Percentiles rank a stretch among this genome's conserved stretches.
Evolutionary conservation across 2,113 vertebrate species (phyloP).

Genomic region (Thalassoma bifasciatum): DNA sequence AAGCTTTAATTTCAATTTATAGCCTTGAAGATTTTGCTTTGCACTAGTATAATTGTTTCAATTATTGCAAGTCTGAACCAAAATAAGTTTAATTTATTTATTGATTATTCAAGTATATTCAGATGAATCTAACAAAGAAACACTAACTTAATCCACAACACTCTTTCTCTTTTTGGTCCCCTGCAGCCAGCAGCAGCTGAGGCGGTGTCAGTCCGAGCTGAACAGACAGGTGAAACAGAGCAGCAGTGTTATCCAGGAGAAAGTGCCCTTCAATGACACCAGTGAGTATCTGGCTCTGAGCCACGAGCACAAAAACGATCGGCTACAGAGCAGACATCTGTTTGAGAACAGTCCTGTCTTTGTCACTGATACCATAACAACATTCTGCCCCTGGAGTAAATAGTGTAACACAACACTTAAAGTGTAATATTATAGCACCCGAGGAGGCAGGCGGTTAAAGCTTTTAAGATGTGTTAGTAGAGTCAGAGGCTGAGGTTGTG

Average conservation of each 20-base stretch:
- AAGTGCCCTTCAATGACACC: slow-evolving; percentile 99
- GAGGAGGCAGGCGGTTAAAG: slow-evolving; percentile 8
- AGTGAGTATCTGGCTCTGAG: slow-evolving; percentile 84
- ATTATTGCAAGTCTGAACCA: too few species aligned
- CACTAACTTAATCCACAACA: too few species aligned
- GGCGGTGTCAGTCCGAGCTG: slow-evolving; percentile 92
- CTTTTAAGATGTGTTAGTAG: slow-evolving; percentile 19
- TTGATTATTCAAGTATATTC: too few species aligned
- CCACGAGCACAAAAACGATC: slow-evolving; percentile 4
- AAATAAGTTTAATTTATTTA: too few species aligned
- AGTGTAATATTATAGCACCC: slow-evolving; percentile 11
- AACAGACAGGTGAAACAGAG: slow-evolving; percentile 93
- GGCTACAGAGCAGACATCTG: slow-evolving; percentile 6
- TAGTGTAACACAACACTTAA: slow-evolving; percentile 24
- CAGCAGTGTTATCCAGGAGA: slow-evolving; percentile 94
- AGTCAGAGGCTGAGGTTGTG: slow-evolving; percentile 1
- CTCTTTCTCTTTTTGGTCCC: neutral
- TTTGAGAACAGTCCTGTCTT: slow-evolving; percentile 10
- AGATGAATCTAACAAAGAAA: too few species aligned
- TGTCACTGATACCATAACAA: slow-evolving; percentile 34
- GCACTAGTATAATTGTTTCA: too few species aligned
- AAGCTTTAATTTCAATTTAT: too few species aligned
- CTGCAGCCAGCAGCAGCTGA: slow-evolving; percentile 94
- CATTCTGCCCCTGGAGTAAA: slow-evolving; percentile 25
- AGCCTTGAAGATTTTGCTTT: too few species aligned